A percentile compares a stretch with the other conserved stretches of the same genome.
These are phyloP conservation scores for Melangyna quadrimaculata DNA, from an alignment of 2,888 invertebrate genomes.

Conservation along the genomic window DNA sequence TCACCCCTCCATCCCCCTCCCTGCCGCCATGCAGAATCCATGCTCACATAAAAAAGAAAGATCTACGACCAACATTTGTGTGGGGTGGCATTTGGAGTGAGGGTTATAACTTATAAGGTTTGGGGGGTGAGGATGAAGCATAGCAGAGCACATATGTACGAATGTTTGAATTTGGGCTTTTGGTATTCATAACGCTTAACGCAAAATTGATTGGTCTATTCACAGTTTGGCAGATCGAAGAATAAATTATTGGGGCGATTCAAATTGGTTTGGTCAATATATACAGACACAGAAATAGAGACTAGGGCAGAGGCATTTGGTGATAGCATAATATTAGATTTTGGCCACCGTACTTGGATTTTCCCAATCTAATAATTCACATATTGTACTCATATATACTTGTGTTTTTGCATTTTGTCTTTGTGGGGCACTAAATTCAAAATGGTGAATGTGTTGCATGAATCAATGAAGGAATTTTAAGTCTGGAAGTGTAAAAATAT, in stretches of 20 bases:
- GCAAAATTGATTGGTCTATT: constrained; percentile 70
- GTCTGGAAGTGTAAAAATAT: too few species aligned
- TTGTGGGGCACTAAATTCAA: not conserved
- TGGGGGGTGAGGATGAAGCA: not conserved
- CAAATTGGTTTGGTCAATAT: constrained; percentile 61
- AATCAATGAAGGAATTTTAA: too few species aligned
- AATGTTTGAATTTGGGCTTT: constrained; percentile 45
- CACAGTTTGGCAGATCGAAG: constrained; percentile 68
- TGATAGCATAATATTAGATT: constrained; percentile 30
- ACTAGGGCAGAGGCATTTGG: not conserved
- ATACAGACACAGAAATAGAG: not conserved
- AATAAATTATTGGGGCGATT: constrained; percentile 63
- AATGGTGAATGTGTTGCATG: not conserved
- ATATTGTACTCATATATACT: not conserved
- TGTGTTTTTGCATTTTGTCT: not conserved
- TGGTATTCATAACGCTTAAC: constrained; percentile 71
- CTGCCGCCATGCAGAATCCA: not conserved
- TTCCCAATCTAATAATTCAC: not conserved
- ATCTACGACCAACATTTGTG: constrained; percentile 15
- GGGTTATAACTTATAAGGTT: too few species aligned
- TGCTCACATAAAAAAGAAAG: constrained; percentile 23
- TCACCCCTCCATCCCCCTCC: too few species aligned
- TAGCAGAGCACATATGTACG: not conserved
- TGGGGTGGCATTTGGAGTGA: not conserved
- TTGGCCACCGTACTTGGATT: constrained; percentile 24